Base-by-base conservation (phyloP, 1,140 invertebrate genomes). In the Hestina assimilis region DNA sequence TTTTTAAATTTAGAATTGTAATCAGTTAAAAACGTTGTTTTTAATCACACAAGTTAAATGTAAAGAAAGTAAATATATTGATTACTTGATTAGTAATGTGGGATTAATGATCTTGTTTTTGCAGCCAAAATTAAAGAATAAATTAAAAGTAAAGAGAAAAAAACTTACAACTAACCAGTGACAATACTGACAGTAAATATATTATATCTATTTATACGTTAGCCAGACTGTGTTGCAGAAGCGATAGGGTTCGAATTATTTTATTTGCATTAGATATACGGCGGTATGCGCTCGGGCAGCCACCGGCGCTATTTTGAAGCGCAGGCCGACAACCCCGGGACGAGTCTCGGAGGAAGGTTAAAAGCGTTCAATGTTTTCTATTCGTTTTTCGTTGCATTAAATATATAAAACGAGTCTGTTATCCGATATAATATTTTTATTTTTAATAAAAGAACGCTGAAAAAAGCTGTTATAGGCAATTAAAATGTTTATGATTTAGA, bases 241-340 rank as follows among this genome's bases (percentile, higher is more conserved):
- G 29, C 53, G 43, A 47, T 47, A 29, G 21, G 33, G 21, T 31
- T 40, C 24, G n/a, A 21, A 35, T 47, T 47, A 56, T 47, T 56
- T 56, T 55, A 56, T 56, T 56, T 56, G 42, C 53, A 56, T 46
- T 56, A 47, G 43, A 56, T 47, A 47, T 19, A 14, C 8, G 17
- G 20, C 12, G 45, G 45, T 33, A 48, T 48, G 45, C 45, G 45
- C 45, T 15, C 29, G 28, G 14, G 43, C 28, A 47, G 43, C 45
- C 26, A 33, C 11, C 24, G 45, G 29, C 29, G 45, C 45, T 48
- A 48, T 48, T 48, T 48, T 48, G 14, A 48, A 23, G 29, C 45
- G 45, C 29, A 48, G 45, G 29, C 45, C 45, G 45, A 48, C 45
- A 48, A 48, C 45, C 45, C 45, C 45, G 45, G 31, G 29, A 48